These are phyloP conservation scores for Echiichthys vipera DNA, from an alignment of 2,797 vertebrate species.

Conservation along the genomic window DNA sequence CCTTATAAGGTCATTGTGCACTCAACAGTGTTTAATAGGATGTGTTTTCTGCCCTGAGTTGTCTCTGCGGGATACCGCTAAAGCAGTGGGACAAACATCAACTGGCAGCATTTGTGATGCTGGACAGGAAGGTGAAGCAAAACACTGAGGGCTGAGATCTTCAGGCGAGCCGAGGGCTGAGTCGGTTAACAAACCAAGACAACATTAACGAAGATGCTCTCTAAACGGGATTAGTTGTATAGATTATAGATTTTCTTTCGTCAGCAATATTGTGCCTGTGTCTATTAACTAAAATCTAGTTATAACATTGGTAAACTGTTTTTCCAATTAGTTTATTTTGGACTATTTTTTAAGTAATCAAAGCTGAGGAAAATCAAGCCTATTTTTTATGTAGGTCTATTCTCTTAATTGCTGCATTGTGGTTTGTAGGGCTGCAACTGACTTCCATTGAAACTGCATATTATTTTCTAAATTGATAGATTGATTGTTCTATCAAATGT, in stretches of 20 bases:
- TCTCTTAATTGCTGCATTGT: neutral
- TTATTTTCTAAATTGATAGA: neutral
- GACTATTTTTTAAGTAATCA: neutral
- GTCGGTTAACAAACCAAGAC: conserved; percentile 47
- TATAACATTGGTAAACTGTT: neutral
- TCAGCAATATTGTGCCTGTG: neutral
- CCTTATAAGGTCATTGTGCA: conserved; percentile 75
- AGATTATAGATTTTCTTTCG: neutral
- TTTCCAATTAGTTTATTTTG: neutral
- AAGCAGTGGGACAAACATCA: conserved; percentile 78
- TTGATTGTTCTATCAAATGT: neutral
- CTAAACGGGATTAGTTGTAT: conserved; percentile 13
- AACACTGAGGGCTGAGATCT: conserved; percentile 60
- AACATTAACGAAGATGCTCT: conserved; percentile 22
- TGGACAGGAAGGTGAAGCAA: conserved; percentile 74
- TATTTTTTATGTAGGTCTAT: neutral
- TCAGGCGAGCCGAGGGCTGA: conserved; percentile 51
- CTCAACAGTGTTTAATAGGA: conserved; percentile 81
- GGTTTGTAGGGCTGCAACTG: neutral
- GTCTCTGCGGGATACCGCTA: conserved; percentile 74
- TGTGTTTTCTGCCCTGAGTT: conserved; percentile 76
- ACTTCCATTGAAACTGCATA: neutral
- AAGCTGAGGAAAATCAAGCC: neutral
- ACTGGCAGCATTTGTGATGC: conserved; percentile 77
- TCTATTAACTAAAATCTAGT: neutral